Evolutionary conservation across 2,888 invertebrate species (phyloP).

Genomic region (Amorpha juglandis): DNA sequence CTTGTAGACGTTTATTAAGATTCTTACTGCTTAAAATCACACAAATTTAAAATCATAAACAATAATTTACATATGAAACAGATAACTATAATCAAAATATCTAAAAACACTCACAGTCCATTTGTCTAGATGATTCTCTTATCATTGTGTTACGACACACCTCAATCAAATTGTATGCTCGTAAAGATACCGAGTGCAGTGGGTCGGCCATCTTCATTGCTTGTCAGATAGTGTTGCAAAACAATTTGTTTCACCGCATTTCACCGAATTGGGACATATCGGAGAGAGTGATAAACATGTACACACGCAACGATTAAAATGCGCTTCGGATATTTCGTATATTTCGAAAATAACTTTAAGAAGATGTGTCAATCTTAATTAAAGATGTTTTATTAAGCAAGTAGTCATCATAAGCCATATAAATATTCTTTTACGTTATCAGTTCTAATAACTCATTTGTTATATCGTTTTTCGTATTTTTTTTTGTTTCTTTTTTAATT

Average conservation of each 20-base stretch:
- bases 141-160: not conserved
- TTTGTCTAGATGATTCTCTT: not conserved
- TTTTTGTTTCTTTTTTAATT: no score
- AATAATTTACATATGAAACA: no score
- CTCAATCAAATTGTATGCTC: not conserved
- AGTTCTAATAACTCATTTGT: no score
- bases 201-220: not conserved
- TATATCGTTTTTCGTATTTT: no score
- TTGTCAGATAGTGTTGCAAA: not conserved
- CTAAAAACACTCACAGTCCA: not conserved
- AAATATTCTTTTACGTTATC: no score
- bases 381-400: no score
- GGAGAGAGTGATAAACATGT: not conserved
- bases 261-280: not conserved
- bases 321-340: not conserved
- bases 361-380: no score
- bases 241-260: not conserved
- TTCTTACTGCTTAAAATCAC: no score
- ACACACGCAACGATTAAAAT: not conserved
- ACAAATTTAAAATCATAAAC: no score
- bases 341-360: not conserved
- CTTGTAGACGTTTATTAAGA: no score
- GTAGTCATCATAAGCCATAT: no score
- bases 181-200: conserved; percentile 3
- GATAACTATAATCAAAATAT: not conserved